Percentiles rank a stretch among this genome's conserved stretches.
phyloP scores from a whole-genome alignment of 2,113 vertebrate species.

The Cacatua alba region DNA sequence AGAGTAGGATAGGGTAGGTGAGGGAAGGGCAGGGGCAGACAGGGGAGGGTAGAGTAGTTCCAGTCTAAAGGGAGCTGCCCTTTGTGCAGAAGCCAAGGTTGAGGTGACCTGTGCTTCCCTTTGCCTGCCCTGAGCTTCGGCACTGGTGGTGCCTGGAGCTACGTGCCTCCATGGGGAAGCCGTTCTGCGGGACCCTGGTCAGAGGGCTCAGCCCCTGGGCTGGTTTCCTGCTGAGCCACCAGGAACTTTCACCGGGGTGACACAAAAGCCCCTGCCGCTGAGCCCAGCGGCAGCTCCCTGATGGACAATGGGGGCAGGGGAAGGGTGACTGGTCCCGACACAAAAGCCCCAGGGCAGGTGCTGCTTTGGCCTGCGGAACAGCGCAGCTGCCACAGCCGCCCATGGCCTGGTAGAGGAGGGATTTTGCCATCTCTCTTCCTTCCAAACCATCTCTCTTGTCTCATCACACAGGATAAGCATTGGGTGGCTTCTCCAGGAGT shows the following conservation, averaged over 20 bases:
- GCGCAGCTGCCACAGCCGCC: background rate
- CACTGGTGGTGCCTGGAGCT: too few relatives aligned
- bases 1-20: too few relatives aligned
- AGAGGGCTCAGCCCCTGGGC: background rate
- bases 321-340: background rate
- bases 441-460: background rate
- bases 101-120: background rate
- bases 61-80: background rate
- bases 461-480: background rate
- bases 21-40: too few relatives aligned
- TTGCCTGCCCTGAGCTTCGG: background rate
- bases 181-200: background rate
- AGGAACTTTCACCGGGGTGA: background rate
- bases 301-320: background rate
- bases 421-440: background rate
- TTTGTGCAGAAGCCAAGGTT: background rate
- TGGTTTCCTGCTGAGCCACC: background rate
- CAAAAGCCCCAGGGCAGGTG: accelerated
- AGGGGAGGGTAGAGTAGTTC: too few relatives aligned
- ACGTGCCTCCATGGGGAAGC: accelerated
- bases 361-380: background rate
- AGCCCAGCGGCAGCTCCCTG: background rate
- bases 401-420: background rate
- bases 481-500: background rate
- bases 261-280: background rate